These are phyloP conservation scores for Rhea pennata DNA, from an alignment of 2,113 vertebrate species.

Conservation along the genomic window DNA sequence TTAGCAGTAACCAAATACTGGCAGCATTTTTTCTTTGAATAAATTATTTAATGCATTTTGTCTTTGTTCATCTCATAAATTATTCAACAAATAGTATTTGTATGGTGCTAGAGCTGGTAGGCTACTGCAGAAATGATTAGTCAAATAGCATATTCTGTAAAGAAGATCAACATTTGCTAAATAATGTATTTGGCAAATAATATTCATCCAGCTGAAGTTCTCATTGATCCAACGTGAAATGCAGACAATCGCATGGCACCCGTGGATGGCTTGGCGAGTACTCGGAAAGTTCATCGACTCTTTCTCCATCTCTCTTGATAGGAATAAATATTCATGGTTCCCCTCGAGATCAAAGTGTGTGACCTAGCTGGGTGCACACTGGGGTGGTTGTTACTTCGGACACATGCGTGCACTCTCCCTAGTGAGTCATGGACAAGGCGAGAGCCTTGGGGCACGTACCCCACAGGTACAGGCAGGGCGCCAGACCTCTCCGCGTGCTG, in stretches of 20 bases:
- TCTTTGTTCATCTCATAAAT: slow-evolving; percentile 53
- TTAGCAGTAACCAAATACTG: slow-evolving; percentile 51
- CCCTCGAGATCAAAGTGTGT: accelerated
- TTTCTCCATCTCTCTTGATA: neutral
- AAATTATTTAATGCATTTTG: slow-evolving; percentile 62
- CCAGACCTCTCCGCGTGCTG: neutral
- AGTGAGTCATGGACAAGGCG: neutral
- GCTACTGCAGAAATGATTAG: slow-evolving; percentile 20
- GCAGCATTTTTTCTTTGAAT: slow-evolving; percentile 46
- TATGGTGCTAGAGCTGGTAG: neutral
- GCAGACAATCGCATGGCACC: neutral
- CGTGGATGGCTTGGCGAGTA: neutral
- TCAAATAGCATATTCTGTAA: neutral
- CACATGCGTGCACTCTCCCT: accelerated
- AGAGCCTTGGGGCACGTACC: neutral
- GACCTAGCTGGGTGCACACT: neutral
- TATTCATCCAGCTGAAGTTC: neutral
- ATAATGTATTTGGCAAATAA: slow-evolving; percentile 54
- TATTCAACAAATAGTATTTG: slow-evolving; percentile 42
- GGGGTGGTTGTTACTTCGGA: neutral
- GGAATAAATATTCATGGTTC: neutral
- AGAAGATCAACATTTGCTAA: slow-evolving; percentile 44
- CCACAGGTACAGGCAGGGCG: neutral
- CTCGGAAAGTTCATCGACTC: neutral
- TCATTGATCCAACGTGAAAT: neutral